phyloP scores from a whole-genome alignment of 1,140 invertebrate genomes.

The Scaptodrosophila lebanonensis region DNA sequence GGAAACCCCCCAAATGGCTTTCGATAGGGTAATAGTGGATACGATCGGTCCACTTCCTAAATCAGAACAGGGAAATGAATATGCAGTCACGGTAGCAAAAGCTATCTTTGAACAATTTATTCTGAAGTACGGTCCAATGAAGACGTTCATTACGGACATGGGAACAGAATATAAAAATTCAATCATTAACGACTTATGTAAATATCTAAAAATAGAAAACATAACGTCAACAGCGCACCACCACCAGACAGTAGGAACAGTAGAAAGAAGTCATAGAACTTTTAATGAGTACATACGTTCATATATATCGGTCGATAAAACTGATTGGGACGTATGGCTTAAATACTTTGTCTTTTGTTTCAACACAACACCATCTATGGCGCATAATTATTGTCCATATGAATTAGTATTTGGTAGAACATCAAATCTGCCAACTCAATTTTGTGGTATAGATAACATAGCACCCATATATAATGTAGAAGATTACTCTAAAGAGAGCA shows the following conservation, averaged over 20 bases:
- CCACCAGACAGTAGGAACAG: conserved; percentile 17
- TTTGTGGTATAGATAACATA: conserved; percentile 7
- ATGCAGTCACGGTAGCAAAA: conserved; percentile 34
- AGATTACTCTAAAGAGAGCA: conserved; percentile 8
- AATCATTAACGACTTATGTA: conserved; percentile 25
- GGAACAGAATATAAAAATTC: conserved; percentile 44
- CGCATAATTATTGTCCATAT: conserved; percentile 26
- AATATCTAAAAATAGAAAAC: conserved; percentile 29
- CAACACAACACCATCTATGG: conserved; percentile 28
- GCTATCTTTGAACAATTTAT: conserved; percentile 35
- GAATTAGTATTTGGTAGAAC: conserved; percentile 17
- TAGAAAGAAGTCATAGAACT: conserved; percentile 28
- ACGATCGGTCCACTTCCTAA: conserved; percentile 24
- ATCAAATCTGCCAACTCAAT: conserved; percentile 3
- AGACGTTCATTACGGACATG: conserved; percentile 28
- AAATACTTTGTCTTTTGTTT: conserved; percentile 38
- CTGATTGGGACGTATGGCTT: conserved; percentile 30
- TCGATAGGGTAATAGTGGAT: conserved; percentile 24
- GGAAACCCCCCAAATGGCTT: conserved; percentile 14
- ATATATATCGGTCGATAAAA: conserved; percentile 23
- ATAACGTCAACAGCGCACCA: conserved; percentile 33
- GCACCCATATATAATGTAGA: conserved; percentile 25
- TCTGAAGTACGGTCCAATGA: conserved; percentile 26
- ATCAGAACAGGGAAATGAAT: conserved; percentile 25
- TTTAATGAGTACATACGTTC: conserved; percentile 28